These are phyloP conservation scores for Coregonus ussuriensis DNA, from an alignment of 2,797 vertebrate species.

Conservation along the genomic window DNA sequence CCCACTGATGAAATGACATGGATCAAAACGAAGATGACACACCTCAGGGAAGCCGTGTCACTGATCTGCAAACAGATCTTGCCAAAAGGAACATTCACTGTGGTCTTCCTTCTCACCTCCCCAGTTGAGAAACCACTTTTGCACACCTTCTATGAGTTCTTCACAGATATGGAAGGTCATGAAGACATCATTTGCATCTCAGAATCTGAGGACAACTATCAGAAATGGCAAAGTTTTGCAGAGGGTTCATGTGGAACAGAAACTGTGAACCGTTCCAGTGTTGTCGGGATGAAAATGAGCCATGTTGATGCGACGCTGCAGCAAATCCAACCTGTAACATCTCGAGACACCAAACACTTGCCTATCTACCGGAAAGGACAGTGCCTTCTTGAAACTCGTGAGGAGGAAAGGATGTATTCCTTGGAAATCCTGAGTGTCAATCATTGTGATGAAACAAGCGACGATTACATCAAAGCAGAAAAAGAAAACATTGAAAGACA, in stretches of 20 bases:
- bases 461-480: conserved; percentile 59
- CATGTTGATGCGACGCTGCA: conserved; percentile 76
- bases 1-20: conserved; percentile 81
- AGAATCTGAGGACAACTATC: conserved; percentile 73
- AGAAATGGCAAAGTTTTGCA: conserved; percentile 77
- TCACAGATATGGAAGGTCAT: conserved; percentile 80
- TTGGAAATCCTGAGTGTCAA: conserved; percentile 79
- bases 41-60: conserved; percentile 76
- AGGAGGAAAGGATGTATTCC: conserved; percentile 78
- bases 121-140: conserved; percentile 78
- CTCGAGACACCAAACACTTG: conserved; percentile 59
- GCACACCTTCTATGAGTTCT: conserved; percentile 82
- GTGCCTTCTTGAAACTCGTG: conserved; percentile 66
- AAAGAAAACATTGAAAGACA: conserved; percentile 69
- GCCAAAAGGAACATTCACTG: conserved; percentile 74
- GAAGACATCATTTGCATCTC: conserved; percentile 82
- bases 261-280: conserved; percentile 64
- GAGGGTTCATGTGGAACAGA: conserved; percentile 72
- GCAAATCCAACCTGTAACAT: conserved; percentile 61
- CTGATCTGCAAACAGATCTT: conserved; percentile 82
- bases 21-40: conserved; percentile 78
- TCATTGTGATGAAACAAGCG: conserved; percentile 74
- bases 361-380: conserved; percentile 69
- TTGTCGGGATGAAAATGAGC: conserved; percentile 84
- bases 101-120: conserved; percentile 80